Conservation (phyloP, 1,140 invertebrate species). For the Caenorhabditis elegans region DNA sequence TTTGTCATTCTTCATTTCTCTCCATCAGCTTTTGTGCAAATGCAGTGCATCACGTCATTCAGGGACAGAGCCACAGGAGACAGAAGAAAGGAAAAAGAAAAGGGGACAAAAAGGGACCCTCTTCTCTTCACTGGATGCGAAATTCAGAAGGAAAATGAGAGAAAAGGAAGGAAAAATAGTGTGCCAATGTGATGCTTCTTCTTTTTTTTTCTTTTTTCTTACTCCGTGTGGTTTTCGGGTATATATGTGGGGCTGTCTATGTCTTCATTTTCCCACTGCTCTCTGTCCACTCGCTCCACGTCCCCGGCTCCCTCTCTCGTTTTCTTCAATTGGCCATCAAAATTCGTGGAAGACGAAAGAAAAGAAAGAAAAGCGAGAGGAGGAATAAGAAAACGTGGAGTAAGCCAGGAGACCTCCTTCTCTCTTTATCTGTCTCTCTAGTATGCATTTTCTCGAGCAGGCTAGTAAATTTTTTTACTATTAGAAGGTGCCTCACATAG, state of each 20-base stretch:
- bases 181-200: conserved; percentile 29
- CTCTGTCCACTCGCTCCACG: not conserved
- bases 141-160: conserved; percentile 32
- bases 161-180: conserved; percentile 28
- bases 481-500: too few species aligned
- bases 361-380: not conserved
- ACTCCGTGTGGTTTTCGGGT: conserved; percentile 23
- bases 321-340: not conserved
- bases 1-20: conserved; percentile 12
- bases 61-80: not conserved
- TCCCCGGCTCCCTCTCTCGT: not conserved
- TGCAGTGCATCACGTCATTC: conserved; percentile 3
- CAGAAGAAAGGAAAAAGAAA: not conserved
- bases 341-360: conserved; percentile 1
- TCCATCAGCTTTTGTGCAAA: conserved; percentile 19
- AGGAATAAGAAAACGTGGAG: not conserved
- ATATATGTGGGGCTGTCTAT: not conserved
- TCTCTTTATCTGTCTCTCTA: too few species aligned
- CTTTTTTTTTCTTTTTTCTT: conserved; percentile 16
- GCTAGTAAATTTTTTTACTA: too few species aligned
- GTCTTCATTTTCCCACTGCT: not conserved
- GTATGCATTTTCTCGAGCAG: too few species aligned
- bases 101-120: not conserved
- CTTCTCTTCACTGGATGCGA: too few species aligned
- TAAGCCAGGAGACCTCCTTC: not conserved